Evolutionary conservation across 1,140 invertebrate species (phyloP).

Genomic region (Dendrolimus kikuchii): DNA sequence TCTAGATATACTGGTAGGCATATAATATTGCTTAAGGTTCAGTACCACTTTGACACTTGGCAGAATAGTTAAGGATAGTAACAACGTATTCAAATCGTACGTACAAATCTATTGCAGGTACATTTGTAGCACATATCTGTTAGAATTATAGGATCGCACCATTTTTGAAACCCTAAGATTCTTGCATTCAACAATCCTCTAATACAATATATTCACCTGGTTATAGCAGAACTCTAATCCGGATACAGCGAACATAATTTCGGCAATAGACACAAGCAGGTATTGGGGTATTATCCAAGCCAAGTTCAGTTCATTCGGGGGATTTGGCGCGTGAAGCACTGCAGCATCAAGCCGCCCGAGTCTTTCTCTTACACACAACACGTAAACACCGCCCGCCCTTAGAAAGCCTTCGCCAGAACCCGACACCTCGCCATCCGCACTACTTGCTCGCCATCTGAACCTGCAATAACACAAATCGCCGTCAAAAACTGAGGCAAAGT

Average conservation of each 20-base stretch:
- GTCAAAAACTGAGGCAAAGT: not conserved
- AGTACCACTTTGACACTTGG: no score
- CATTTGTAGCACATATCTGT: no score
- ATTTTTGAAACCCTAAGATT: not conserved
- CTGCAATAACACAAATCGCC: conserved; percentile 14
- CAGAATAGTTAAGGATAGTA: no score
- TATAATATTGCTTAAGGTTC: no score
- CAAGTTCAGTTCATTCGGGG: conserved; percentile 83
- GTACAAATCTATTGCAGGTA: no score
- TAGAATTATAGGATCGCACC: no score
- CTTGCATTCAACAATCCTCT: no score
- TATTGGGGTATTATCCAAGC: conserved; percentile 92
- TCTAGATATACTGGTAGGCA: no score
- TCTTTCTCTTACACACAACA: conserved; percentile 44
- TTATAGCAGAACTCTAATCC: conserved; percentile 94
- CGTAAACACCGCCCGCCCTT: conserved; percentile 51
- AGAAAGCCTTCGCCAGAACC: conserved; percentile 41
- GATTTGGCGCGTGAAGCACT: conserved; percentile 71
- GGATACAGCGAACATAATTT: conserved; percentile 92
- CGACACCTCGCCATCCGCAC: conserved; percentile 33
- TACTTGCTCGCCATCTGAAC: conserved; percentile 42
- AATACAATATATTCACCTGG: no score
- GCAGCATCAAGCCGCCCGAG: conserved; percentile 44
- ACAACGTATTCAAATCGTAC: no score
- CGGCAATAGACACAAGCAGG: conserved; percentile 86